phyloP scores from a whole-genome alignment of 2,888 invertebrate species.

The Drosophila phalerata region DNA sequence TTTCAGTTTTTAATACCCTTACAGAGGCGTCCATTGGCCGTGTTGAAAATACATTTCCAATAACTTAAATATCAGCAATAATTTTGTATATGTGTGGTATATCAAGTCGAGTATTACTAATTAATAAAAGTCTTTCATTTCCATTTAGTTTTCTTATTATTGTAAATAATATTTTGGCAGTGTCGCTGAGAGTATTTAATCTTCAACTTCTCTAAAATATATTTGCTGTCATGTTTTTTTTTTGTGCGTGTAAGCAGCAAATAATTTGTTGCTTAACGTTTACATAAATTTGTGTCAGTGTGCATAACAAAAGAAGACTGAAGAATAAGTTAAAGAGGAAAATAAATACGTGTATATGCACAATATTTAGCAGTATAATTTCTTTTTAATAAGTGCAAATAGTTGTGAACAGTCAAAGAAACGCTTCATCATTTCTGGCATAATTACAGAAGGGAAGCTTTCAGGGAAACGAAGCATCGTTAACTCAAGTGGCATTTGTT shows the following conservation, averaged over 20 bases:
- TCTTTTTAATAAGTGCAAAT: conserved; percentile 71
- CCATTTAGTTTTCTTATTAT: background rate
- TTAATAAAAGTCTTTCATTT: no score
- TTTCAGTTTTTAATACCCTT: conserved; percentile 38
- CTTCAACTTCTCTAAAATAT: background rate
- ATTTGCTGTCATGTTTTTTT: background rate
- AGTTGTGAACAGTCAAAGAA: conserved; percentile 57
- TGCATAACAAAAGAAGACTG: conserved; percentile 1
- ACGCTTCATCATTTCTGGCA: conserved; percentile 64
- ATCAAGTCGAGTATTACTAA: background rate
- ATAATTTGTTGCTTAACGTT: conserved; percentile 55
- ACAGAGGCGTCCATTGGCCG: background rate
- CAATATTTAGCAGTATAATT: conserved; percentile 63
- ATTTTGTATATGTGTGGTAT: background rate
- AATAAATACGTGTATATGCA: conserved; percentile 9
- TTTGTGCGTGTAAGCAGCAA: conserved; percentile 26
- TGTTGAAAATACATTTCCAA: background rate
- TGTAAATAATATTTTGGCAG: background rate
- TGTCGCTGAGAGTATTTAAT: conserved; percentile 22
- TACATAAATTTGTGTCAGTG: conserved; percentile 61
- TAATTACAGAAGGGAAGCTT: conserved; percentile 40
- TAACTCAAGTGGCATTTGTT: conserved; percentile 65
- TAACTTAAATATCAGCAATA: background rate
- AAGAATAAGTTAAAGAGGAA: background rate
- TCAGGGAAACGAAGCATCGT: conserved; percentile 46